Conservation (phyloP, 2,888 invertebrate genomes). For the Scotopteryx bipunctaria region DNA sequence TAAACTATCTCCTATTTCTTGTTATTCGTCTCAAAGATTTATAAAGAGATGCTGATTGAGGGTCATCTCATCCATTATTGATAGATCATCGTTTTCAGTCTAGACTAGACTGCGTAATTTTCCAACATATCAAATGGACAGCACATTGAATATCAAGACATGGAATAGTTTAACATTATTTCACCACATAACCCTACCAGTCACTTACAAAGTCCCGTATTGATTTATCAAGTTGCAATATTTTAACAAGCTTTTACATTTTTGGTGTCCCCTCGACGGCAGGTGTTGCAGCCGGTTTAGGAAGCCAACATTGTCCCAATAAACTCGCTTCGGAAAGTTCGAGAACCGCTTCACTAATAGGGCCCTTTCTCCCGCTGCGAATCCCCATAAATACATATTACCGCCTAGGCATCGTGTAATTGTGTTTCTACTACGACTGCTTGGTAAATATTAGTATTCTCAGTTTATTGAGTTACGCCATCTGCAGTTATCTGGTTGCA, state of each 20-base stretch:
- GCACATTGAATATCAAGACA: neutral
- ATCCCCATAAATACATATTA: conserved; percentile 36
- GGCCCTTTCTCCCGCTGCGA: conserved; percentile 39
- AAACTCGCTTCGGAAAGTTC: conserved; percentile 56
- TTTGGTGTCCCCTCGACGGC: conserved; percentile 54
- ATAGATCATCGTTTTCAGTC: conserved; percentile 17
- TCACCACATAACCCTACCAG: neutral
- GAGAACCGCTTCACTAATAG: conserved; percentile 58
- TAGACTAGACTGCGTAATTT: conserved; percentile 20
- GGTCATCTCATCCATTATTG: conserved; percentile 19
- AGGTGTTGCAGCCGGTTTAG: conserved; percentile 63
- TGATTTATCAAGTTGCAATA: conserved; percentile 33
- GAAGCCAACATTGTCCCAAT: conserved; percentile 52
- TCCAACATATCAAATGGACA: conserved; percentile 1
- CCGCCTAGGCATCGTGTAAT: conserved; percentile 31
- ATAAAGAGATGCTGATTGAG: conserved; percentile 14
- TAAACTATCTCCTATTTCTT: too few species aligned
- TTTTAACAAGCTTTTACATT: conserved; percentile 47
- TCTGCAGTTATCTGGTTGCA: neutral
- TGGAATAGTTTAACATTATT: neutral
- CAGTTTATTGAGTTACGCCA: neutral
- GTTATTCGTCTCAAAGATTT: neutral
- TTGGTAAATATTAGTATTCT: conserved; percentile 14
- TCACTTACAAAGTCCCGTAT: conserved; percentile 13
- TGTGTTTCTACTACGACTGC: conserved; percentile 23